Percentiles rank a stretch among this genome's conserved stretches.
These are phyloP conservation scores for Lophotriccus pileatus DNA, from an alignment of 2,797 vertebrate species.

Conservation along the genomic window DNA sequence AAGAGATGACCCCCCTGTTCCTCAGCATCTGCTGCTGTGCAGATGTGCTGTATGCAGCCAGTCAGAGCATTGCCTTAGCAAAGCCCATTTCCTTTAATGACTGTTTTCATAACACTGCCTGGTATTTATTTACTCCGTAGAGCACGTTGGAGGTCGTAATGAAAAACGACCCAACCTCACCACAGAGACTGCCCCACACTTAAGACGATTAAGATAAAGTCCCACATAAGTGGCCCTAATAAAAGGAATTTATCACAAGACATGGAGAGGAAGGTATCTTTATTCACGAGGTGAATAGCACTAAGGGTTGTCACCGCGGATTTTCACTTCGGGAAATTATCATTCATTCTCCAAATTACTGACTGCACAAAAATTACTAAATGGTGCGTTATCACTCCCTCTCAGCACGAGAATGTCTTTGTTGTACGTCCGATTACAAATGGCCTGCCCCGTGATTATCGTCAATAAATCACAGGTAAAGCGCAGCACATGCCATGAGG, in stretches of 20 bases:
- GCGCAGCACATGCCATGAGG: conserved; percentile 36
- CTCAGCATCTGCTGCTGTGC: background rate
- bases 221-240: conserved; percentile 78
- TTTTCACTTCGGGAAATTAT: conserved; percentile 79
- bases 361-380: conserved; percentile 80
- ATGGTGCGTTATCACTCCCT: conserved; percentile 81
- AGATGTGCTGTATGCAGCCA: background rate
- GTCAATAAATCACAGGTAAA: conserved; percentile 82
- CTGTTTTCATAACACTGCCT: conserved; percentile 20
- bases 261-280: conserved; percentile 76
- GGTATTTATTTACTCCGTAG: conserved; percentile 72
- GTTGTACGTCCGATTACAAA: conserved; percentile 80
- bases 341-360: conserved; percentile 83
- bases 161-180: conserved; percentile 72
- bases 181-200: conserved; percentile 68
- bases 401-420: conserved; percentile 79
- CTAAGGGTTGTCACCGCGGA: conserved; percentile 73
- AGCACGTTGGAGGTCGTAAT: conserved; percentile 58
- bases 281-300: conserved; percentile 76
- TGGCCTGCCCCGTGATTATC: conserved; percentile 77
- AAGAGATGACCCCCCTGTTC: background rate
- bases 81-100: conserved; percentile 29
- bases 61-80: background rate
- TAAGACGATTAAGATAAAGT: conserved; percentile 82
- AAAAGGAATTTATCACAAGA: conserved; percentile 83